Percentiles rank a stretch among this genome's conserved stretches.
phyloP scores from a whole-genome alignment of 2,113 vertebrate species.

The Uria aalge region DNA sequence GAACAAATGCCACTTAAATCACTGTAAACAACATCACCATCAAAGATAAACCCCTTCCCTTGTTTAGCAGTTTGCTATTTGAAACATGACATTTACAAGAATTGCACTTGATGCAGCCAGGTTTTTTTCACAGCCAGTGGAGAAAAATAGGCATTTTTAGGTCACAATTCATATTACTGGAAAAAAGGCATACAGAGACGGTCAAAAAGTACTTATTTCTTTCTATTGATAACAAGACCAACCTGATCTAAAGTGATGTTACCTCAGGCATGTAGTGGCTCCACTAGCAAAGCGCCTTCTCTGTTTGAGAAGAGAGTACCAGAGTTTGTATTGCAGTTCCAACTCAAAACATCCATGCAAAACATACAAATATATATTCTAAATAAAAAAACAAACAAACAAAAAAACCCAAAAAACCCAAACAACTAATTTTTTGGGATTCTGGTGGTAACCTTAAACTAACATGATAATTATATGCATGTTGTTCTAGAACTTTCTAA shows the following conservation, averaged over 20 bases:
- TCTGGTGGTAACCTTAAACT: neutral
- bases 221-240: neutral
- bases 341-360: neutral
- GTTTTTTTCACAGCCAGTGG: neutral
- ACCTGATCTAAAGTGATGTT: neutral
- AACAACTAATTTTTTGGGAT: neutral
- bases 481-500: neutral
- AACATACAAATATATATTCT: neutral
- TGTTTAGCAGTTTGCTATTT: neutral
- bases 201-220: neutral
- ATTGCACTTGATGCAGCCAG: neutral
- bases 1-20: neutral
- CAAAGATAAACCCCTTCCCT: fast-evolving
- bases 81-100: neutral
- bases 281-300: neutral
- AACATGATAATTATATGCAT: fast-evolving
- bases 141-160: neutral
- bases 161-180: neutral
- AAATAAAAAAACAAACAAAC: too few species aligned
- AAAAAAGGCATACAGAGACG: neutral
- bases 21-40: neutral
- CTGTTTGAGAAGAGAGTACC: neutral
- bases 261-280: neutral
- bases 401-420: neutral
- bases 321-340: neutral